These are phyloP conservation scores for Paramuricea clavata DNA, from an alignment of 92 coral and sea anemone species.

Conservation along the genomic window DNA sequence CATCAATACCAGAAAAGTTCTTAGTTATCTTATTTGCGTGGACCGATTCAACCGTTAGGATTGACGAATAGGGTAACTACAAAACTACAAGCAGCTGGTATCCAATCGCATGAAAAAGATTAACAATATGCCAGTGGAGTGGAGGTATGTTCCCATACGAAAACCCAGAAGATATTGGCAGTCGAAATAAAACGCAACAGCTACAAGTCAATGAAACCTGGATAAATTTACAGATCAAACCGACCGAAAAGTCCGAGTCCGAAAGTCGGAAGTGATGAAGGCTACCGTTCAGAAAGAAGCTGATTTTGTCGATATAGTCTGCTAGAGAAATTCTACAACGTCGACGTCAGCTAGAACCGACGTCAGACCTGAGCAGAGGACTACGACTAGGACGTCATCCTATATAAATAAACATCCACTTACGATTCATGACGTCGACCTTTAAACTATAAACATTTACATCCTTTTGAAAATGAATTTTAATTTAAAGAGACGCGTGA, in stretches of 20 bases:
- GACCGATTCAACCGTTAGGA: slow-evolving; percentile 59
- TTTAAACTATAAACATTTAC: too few relatives aligned
- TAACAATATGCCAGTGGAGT: too few relatives aligned
- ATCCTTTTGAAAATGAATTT: too few relatives aligned
- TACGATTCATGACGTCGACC: too few relatives aligned
- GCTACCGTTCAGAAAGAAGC: slow-evolving; percentile 13
- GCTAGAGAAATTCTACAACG: background rate
- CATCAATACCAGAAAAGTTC: too few relatives aligned
- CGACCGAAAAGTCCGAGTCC: background rate
- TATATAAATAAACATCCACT: too few relatives aligned
- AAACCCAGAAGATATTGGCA: slow-evolving; percentile 40
- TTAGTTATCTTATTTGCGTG: slow-evolving; percentile 37
- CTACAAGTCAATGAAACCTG: background rate
- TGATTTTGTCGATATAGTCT: background rate
- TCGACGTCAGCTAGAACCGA: too few relatives aligned
- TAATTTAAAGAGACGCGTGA: too few relatives aligned
- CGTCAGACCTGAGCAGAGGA: too few relatives aligned
- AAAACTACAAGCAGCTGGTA: slow-evolving; percentile 56
- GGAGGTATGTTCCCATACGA: slow-evolving; percentile 39
- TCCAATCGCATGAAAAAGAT: too few relatives aligned
- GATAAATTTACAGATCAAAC: background rate
- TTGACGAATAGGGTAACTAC: slow-evolving; percentile 11
- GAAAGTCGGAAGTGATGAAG: slow-evolving; percentile 1
- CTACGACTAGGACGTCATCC: too few relatives aligned
- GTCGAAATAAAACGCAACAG: slow-evolving; percentile 24